These are phyloP conservation scores for Molorchus minor DNA, from an alignment of 2,888 invertebrate genomes.

Conservation along the genomic window DNA sequence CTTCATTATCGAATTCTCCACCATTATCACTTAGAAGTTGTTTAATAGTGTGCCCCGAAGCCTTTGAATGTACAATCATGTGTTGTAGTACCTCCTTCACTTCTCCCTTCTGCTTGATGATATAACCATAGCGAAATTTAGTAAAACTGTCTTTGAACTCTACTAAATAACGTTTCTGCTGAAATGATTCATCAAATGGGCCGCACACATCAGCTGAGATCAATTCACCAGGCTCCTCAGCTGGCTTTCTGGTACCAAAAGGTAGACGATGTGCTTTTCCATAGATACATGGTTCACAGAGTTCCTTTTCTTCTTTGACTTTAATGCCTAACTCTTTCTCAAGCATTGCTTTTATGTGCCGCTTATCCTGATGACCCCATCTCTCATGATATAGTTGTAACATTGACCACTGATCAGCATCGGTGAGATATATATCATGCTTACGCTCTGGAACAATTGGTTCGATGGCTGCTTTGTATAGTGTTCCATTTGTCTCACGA, in stretches of 20 bases:
- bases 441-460: slow-evolving; percentile 35
- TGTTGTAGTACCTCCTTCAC: slow-evolving; percentile 39
- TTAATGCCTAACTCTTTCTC: slow-evolving; percentile 44
- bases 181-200: slow-evolving; percentile 36
- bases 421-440: too few relatives aligned
- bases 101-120: slow-evolving; percentile 44
- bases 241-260: slow-evolving; percentile 40
- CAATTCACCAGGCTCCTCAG: slow-evolving; percentile 43
- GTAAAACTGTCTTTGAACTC: slow-evolving; percentile 9
- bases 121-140: slow-evolving; percentile 43
- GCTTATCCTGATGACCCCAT: slow-evolving; percentile 54
- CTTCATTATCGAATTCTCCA: slow-evolving; percentile 45
- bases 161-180: slow-evolving; percentile 22
- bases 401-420: slow-evolving; percentile 21
- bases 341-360: slow-evolving; percentile 47
- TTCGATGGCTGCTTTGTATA: slow-evolving; percentile 42
- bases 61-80: slow-evolving; percentile 41
- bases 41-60: slow-evolving; percentile 44
- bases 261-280: slow-evolving; percentile 40
- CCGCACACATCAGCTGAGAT: slow-evolving; percentile 49
- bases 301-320: slow-evolving; percentile 29
- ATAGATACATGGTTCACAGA: slow-evolving; percentile 14
- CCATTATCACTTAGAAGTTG: slow-evolving; percentile 51
- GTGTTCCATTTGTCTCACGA: slow-evolving; percentile 9
- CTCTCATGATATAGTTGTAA: slow-evolving; percentile 46